Conservation (phyloP, 2,113 vertebrate species). For the Tricholaema leucomelas region DNA sequence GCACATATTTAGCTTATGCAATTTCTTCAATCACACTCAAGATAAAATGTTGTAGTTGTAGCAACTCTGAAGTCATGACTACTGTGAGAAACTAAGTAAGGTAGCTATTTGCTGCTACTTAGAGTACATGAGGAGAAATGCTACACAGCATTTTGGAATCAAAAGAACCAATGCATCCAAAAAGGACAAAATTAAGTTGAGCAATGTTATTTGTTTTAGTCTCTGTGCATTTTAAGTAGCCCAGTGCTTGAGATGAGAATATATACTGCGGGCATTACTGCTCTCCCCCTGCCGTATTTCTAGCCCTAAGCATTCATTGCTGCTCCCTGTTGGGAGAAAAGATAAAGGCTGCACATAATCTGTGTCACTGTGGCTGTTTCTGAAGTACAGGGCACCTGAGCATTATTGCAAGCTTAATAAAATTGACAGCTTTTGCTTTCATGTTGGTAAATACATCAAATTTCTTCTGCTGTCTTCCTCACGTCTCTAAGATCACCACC, state of each 20-base stretch:
- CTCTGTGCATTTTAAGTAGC: not conserved
- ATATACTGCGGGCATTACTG: rapidly evolving
- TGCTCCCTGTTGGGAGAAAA: not conserved
- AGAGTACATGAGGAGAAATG: not conserved
- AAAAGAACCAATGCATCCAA: not conserved
- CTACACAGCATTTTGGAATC: not conserved
- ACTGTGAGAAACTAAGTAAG: not conserved
- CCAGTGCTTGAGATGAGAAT: not conserved
- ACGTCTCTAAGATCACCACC: not conserved
- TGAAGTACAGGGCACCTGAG: not conserved
- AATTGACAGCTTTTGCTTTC: not conserved
- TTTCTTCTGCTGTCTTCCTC: not conserved
- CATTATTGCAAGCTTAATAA: not conserved
- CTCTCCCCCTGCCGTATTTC: not conserved
- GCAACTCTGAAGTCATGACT: not conserved
- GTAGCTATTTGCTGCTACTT: not conserved
- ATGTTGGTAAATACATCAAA: not conserved
- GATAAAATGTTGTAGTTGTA: not conserved
- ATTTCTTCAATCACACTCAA: not conserved
- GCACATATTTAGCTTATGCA: not conserved
- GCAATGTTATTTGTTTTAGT: not conserved
- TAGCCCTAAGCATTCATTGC: not conserved
- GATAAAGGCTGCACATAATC: not conserved
- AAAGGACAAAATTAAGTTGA: not conserved
- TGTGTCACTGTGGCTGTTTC: not conserved